phyloP scores from a whole-genome alignment of 2,113 vertebrate species.

The Spermophilus dauricus region DNA sequence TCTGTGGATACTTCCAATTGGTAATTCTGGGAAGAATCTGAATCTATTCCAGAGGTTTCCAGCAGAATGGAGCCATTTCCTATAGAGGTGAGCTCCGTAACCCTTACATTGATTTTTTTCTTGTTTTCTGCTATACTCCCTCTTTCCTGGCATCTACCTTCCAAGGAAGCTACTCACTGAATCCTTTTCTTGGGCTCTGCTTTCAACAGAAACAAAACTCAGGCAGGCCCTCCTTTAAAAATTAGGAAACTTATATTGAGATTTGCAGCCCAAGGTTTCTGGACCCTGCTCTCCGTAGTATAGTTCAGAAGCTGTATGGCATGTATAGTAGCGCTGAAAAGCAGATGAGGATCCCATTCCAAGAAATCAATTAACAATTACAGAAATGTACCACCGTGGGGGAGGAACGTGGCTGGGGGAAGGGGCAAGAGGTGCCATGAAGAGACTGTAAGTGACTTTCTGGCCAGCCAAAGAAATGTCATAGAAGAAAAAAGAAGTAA shows the following conservation, averaged over 20 bases:
- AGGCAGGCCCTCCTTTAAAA: neutral
- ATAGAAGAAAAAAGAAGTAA: slow-evolving; percentile 45
- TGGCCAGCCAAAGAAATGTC: slow-evolving; percentile 73
- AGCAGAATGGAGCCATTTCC: neutral
- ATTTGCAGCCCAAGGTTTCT: neutral
- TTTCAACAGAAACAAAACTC: neutral
- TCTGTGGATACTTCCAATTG: neutral
- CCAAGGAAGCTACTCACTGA: neutral
- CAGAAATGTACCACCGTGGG: neutral
- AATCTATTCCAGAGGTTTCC: neutral
- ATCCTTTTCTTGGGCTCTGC: neutral
- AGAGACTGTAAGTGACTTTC: slow-evolving; percentile 43
- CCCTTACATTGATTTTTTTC: neutral
- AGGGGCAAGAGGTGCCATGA: neutral
- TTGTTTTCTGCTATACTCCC: neutral
- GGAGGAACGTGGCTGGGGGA: neutral
- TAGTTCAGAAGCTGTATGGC: neutral
- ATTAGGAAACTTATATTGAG: neutral
- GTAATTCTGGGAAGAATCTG: neutral
- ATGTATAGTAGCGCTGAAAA: neutral
- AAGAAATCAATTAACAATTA: slow-evolving; percentile 23
- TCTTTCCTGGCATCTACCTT: neutral
- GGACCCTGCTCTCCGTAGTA: neutral
- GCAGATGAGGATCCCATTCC: neutral
- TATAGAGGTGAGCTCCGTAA: neutral